phyloP scores from a whole-genome alignment of 2,113 vertebrate species.

The Crotalus viridis region DNA sequence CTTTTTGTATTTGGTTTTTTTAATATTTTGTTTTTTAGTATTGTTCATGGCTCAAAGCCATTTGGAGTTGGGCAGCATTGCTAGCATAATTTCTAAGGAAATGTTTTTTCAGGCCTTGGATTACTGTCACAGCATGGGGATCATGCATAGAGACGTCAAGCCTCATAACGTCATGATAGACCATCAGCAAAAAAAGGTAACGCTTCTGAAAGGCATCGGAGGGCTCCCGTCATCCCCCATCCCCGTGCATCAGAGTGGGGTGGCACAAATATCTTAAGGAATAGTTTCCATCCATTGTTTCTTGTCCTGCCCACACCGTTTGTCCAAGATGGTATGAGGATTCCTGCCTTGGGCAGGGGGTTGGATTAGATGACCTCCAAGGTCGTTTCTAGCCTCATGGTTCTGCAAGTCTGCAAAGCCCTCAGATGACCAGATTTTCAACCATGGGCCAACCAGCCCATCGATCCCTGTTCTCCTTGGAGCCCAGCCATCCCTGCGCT shows the following conservation, averaged over 20 bases:
- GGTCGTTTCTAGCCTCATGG: background rate
- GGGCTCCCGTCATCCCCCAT: background rate
- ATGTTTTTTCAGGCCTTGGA: slow-evolving; percentile 87
- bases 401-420: background rate
- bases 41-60: background rate
- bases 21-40: background rate
- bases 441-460: background rate
- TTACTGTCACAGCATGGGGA: slow-evolving; percentile 99
- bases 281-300: background rate
- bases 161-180: slow-evolving; percentile 99
- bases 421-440: background rate
- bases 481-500: background rate
- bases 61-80: background rate
- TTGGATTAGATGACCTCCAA: background rate
- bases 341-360: background rate
- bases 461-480: background rate
- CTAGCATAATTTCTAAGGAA: background rate
- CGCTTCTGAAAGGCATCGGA: slow-evolving; percentile 20
- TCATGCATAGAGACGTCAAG: slow-evolving; percentile 99
- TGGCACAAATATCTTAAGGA: background rate
- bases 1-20: background rate
- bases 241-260: background rate
- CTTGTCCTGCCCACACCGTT: background rate
- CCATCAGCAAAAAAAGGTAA: slow-evolving; percentile 97
- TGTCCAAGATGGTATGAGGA: background rate